phyloP scores from a whole-genome alignment of 1,140 invertebrate genomes.

The Ceratosolen fusciceps region DNA sequence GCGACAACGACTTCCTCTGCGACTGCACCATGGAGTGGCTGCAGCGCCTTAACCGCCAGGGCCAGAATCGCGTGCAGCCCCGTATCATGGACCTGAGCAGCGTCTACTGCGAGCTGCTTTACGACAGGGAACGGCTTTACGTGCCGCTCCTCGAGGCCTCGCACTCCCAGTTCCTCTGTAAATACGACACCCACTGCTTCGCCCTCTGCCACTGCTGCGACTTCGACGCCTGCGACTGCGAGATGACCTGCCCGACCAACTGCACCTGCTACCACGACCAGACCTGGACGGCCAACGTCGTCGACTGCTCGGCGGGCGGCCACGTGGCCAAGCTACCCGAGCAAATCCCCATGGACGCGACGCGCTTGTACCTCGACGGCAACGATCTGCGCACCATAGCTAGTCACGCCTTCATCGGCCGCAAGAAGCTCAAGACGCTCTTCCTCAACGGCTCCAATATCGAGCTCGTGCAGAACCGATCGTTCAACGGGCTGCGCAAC shows the following conservation, averaged over 20 bases:
- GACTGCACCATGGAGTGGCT: slow-evolving; percentile 90
- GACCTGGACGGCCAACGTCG: slow-evolving; percentile 92
- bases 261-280: slow-evolving; percentile 95
- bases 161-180: slow-evolving; percentile 90
- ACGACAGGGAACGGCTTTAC: slow-evolving; percentile 84
- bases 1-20: slow-evolving; percentile 91
- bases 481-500: slow-evolving; percentile 89
- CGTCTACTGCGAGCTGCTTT: slow-evolving; percentile 89
- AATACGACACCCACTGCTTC: slow-evolving; percentile 92
- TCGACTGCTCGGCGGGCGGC: slow-evolving; percentile 86
- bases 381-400: slow-evolving; percentile 84
- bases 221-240: slow-evolving; percentile 94
- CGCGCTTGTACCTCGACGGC: slow-evolving; percentile 90
- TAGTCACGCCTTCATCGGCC: slow-evolving; percentile 91
- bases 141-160: slow-evolving; percentile 87
- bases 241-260: slow-evolving; percentile 93
- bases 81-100: slow-evolving; percentile 89
- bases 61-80: slow-evolving; percentile 84
- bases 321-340: slow-evolving; percentile 82
- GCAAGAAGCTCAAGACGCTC: slow-evolving; percentile 86
- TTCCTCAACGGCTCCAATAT: slow-evolving; percentile 90
- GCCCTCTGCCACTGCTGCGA: slow-evolving; percentile 93
- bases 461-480: slow-evolving; percentile 88
- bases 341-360: slow-evolving; percentile 93
- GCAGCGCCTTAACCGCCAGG: slow-evolving; percentile 84